Evolutionary conservation across 1,140 invertebrate species (phyloP).

Genomic region (Philopotamus ludificatus): DNA sequence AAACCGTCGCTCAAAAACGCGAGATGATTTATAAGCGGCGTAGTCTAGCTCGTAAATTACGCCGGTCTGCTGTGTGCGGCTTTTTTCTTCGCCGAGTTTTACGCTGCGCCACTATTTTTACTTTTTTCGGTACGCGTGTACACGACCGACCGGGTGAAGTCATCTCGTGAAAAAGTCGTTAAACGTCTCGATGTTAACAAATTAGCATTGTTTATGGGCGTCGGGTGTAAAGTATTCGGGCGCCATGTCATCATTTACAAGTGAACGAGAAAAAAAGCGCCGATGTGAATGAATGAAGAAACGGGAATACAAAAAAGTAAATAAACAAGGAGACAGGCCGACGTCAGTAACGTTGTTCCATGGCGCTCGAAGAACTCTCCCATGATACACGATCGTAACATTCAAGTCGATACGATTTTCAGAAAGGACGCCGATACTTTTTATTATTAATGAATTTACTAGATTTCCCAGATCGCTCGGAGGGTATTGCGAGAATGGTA

Average conservation of each 20-base stretch:
- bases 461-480: not conserved
- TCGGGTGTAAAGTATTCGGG: not conserved
- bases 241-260: not conserved
- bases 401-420: too few relatives aligned
- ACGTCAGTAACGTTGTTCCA: not conserved
- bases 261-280: too few relatives aligned
- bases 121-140: not conserved
- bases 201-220: not conserved
- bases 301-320: not conserved
- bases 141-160: not conserved
- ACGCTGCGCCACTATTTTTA: not conserved
- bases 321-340: too few relatives aligned
- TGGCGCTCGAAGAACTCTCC: not conserved
- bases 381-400: not conserved
- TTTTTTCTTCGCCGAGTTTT: not conserved
- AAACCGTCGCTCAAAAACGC: too few relatives aligned
- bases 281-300: not conserved
- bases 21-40: not conserved
- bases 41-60: not conserved
- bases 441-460: too few relatives aligned
- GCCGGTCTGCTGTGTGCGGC: too few relatives aligned
- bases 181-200: not conserved
- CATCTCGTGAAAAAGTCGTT: not conserved
- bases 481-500: not conserved
- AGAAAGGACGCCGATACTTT: too few relatives aligned